Conservation (phyloP, 2,888 invertebrate genomes). For the Loripinus fragilis region DNA sequence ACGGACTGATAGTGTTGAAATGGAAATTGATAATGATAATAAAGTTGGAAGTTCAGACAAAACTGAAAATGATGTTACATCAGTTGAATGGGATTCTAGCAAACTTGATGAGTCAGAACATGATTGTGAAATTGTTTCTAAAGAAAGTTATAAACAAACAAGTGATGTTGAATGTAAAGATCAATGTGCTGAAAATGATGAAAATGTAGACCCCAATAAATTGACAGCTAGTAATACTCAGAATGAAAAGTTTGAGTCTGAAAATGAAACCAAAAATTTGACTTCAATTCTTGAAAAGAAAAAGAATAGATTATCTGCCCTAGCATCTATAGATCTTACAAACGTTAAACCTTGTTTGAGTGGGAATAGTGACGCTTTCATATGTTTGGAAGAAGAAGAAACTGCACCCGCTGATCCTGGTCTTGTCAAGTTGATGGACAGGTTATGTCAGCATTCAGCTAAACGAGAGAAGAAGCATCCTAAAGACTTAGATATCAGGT, state of each 20-base stretch:
- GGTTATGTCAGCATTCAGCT: conserved; percentile 89
- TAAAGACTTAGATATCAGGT: conserved; percentile 85
- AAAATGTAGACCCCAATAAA: conserved; percentile 39
- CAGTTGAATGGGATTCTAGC: conserved; percentile 9
- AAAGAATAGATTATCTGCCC: conserved; percentile 43
- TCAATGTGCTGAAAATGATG: conserved; percentile 34
- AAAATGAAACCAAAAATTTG: conserved; percentile 9
- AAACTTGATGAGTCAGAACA: conserved; percentile 17
- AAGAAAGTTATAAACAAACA: conserved; percentile 15
- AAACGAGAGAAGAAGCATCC: conserved; percentile 62
- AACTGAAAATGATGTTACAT: neutral
- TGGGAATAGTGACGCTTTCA: conserved; percentile 86
- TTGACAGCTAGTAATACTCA: neutral
- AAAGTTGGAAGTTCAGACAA: conserved; percentile 16
- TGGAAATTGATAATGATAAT: conserved; percentile 36
- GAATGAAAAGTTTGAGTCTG: neutral
- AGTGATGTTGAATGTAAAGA: conserved; percentile 15
- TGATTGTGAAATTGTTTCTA: conserved; percentile 21
- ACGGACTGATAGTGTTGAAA: neutral
- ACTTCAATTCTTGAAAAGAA: conserved; percentile 27
- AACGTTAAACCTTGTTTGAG: conserved; percentile 85
- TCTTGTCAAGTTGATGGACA: conserved; percentile 88
- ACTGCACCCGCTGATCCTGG: conserved; percentile 82
- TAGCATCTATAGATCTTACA: conserved; percentile 57
- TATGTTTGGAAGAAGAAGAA: conserved; percentile 86